These are phyloP conservation scores for Crossocerus cetratus DNA, from an alignment of 2,888 invertebrate species.

Conservation along the genomic window DNA sequence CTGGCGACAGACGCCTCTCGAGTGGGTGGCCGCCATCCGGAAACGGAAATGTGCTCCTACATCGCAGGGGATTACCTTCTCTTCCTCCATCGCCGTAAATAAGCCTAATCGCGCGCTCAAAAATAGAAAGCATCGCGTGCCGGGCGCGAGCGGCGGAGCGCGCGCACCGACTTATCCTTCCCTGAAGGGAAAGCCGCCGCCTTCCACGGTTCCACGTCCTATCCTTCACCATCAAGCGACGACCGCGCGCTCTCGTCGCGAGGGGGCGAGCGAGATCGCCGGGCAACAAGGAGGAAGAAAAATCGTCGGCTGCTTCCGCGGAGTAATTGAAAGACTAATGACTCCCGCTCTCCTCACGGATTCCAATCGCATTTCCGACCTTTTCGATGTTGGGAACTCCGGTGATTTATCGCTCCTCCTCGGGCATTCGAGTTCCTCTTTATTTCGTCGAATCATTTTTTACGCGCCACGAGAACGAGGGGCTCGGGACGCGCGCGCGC, in stretches of 20 bases:
- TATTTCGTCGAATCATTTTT: too few species aligned
- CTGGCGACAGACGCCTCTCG: background rate
- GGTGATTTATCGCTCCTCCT: too few species aligned
- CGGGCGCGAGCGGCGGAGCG: constrained; percentile 5
- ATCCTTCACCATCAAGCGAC: constrained; percentile 22
- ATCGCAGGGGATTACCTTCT: constrained; percentile 22
- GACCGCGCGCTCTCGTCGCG: constrained; percentile 12
- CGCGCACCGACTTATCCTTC: constrained; percentile 32
- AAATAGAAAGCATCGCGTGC: constrained; percentile 55
- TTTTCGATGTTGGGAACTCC: too few species aligned
- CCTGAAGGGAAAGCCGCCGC: constrained; percentile 26
- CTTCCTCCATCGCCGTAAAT: constrained; percentile 49
- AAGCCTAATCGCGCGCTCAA: constrained; percentile 56
- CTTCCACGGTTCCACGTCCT: background rate
- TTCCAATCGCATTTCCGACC: constrained; percentile 4
- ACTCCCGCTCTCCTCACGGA: constrained; percentile 14
- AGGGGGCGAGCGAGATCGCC: background rate
- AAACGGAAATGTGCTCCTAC: constrained; percentile 47
- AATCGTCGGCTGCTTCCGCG: constrained; percentile 1
- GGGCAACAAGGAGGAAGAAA: background rate
- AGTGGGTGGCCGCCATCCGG: constrained; percentile 29
- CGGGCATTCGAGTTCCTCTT: too few species aligned
- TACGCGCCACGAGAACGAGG: too few species aligned
- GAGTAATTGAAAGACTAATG: constrained; percentile 15
- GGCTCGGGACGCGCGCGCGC: too few species aligned